These are phyloP conservation scores for Danio tinwini DNA, from an alignment of 2,797 vertebrate species.

Conservation along the genomic window DNA sequence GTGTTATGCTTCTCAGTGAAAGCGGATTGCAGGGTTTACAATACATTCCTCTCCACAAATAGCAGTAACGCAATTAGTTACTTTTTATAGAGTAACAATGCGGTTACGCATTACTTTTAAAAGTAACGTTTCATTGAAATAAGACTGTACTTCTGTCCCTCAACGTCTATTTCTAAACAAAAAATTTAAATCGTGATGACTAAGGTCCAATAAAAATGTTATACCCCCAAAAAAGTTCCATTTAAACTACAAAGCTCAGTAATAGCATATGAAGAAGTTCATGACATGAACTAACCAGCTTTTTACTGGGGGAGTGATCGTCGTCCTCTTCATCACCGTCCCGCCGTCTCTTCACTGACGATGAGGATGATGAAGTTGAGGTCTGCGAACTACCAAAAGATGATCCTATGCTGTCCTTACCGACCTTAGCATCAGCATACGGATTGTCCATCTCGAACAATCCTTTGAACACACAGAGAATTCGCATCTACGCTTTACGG, in stretches of 20 bases:
- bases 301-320: constrained; percentile 35
- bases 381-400: constrained; percentile 2
- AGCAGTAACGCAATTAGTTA: too few relatives aligned
- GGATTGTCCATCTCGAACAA: not conserved
- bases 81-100: too few relatives aligned
- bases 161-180: not conserved
- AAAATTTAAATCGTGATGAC: not conserved
- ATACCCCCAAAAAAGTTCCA: too few relatives aligned
- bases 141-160: not conserved
- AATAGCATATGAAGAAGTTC: too few relatives aligned
- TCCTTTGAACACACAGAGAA: not conserved
- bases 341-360: constrained; percentile 31
- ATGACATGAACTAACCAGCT: constrained; percentile 36
- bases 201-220: too few relatives aligned
- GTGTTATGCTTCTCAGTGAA: too few relatives aligned
- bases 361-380: constrained; percentile 13
- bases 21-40: too few relatives aligned
- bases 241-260: too few relatives aligned
- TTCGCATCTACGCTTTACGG: too few relatives aligned
- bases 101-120: too few relatives aligned
- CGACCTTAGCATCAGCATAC: not conserved
- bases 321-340: constrained; percentile 33
- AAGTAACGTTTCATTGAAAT: not conserved
- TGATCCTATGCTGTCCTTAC: not conserved
- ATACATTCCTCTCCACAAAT: too few relatives aligned